Evolutionary conservation across 2,797 vertebrate genomes (phyloP).

Genomic region (Mormyrus hasselquistii): DNA sequence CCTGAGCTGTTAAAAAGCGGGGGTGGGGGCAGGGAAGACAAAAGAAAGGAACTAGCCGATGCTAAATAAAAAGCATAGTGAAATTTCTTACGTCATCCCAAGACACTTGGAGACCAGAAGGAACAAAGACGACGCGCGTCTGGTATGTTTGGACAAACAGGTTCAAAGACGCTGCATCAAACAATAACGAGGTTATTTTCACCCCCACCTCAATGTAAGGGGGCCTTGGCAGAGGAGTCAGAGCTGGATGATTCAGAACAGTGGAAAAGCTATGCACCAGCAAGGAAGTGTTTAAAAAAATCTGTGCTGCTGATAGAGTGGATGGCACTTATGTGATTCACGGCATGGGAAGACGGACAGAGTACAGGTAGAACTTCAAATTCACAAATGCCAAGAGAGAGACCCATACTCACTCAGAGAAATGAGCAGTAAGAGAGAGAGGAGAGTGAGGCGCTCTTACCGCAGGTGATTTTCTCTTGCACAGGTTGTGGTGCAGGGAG

Average conservation of each 20-base stretch:
- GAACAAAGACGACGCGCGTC: slow-evolving; percentile 10
- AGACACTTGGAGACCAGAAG: background rate
- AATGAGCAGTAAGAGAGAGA: background rate
- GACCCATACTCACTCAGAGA: slow-evolving; percentile 1
- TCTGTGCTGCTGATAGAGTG: background rate
- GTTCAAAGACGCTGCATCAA: background rate
- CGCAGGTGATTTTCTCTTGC: slow-evolving; percentile 70
- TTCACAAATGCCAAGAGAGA: slow-evolving; percentile 9
- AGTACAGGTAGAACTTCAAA: slow-evolving; percentile 16
- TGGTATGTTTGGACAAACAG: background rate
- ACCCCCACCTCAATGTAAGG: background rate
- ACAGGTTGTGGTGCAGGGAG: slow-evolving; percentile 22
- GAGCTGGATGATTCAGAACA: background rate
- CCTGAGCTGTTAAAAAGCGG: background rate
- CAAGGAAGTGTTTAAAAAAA: background rate
- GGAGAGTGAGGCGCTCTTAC: slow-evolving; percentile 57
- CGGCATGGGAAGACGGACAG: slow-evolving; percentile 20
- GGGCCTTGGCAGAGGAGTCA: slow-evolving; percentile 5
- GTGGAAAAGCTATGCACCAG: slow-evolving; percentile 10
- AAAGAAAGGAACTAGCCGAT: background rate
- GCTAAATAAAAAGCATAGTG: background rate
- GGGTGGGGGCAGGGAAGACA: background rate
- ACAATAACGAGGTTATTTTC: background rate
- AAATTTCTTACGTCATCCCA: background rate
- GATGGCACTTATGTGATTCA: slow-evolving; percentile 20